Evolutionary conservation across 2,113 vertebrate genomes (phyloP).

Genomic region (Petrocephalus zakoni): DNA sequence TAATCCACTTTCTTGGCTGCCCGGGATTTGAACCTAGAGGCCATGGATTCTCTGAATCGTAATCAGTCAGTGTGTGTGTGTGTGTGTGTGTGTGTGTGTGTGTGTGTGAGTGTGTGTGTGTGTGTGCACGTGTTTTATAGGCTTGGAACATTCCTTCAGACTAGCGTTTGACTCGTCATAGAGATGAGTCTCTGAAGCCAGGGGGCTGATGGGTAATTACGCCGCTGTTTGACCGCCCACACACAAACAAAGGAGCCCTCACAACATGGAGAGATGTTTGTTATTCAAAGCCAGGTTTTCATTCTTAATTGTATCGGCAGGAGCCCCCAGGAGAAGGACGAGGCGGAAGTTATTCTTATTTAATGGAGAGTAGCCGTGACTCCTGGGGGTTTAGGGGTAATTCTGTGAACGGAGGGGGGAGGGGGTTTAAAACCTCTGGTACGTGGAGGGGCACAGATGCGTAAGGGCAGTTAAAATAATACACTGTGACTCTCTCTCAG

Average conservation of each 20-base stretch:
- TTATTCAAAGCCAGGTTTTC: not conserved
- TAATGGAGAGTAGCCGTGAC: not conserved
- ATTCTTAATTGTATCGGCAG: slow-evolving; percentile 6
- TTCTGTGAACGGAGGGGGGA: not conserved
- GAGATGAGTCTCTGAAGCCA: not conserved
- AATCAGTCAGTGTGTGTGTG: not conserved
- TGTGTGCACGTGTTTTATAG: not conserved
- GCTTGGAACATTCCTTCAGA: not conserved
- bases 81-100: not conserved
- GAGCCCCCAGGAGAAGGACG: not conserved
- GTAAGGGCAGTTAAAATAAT: not conserved
- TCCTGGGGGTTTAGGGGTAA: not conserved
- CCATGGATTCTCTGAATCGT: not conserved
- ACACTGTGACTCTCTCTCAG: not conserved
- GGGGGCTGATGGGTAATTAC: not conserved
- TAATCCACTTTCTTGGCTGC: not conserved
- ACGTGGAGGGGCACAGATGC: not conserved
- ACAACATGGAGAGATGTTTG: not conserved
- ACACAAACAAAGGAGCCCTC: not conserved
- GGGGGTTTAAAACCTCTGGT: not conserved
- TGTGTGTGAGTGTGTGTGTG: not conserved
- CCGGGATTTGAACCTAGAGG: not conserved
- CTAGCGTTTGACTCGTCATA: not conserved
- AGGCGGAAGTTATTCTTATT: not conserved
- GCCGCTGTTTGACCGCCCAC: not conserved